These are phyloP conservation scores for Mimas tiliae DNA, from an alignment of 2,888 invertebrate genomes.

Conservation along the genomic window DNA sequence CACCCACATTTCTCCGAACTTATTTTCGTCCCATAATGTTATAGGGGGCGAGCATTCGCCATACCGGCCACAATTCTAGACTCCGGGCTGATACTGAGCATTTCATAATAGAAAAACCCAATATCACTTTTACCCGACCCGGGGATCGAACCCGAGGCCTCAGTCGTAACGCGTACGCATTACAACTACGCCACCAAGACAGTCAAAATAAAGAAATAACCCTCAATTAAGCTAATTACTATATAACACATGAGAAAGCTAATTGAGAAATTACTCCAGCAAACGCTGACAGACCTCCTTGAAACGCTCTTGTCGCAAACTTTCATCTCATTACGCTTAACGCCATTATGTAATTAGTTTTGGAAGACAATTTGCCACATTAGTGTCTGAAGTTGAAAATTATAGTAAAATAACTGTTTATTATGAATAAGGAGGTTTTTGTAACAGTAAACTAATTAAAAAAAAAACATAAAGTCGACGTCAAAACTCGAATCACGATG, in stretches of 20 bases:
- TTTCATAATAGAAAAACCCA: too few relatives aligned
- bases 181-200: too few relatives aligned
- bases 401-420: not conserved
- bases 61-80: too few relatives aligned
- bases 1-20: too few relatives aligned
- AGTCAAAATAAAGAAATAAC: not conserved
- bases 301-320: not conserved
- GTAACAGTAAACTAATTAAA: not conserved
- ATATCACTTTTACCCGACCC: too few relatives aligned
- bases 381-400: not conserved
- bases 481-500: too few relatives aligned
- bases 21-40: too few relatives aligned
- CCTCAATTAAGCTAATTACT: not conserved
- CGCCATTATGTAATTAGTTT: constrained; percentile 17
- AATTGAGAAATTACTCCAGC: constrained; percentile 10
- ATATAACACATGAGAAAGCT: constrained; percentile 1
- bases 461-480: not conserved
- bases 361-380: not conserved
- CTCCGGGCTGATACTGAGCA: too few relatives aligned
- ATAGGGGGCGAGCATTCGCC: too few relatives aligned
- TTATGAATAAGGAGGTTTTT: not conserved
- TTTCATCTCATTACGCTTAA: constrained; percentile 18
- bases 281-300: constrained; percentile 7
- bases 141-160: too few relatives aligned
- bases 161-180: too few relatives aligned